phyloP scores from a whole-genome alignment of 2,797 vertebrate genomes.

The Sparidentex hasta region DNA sequence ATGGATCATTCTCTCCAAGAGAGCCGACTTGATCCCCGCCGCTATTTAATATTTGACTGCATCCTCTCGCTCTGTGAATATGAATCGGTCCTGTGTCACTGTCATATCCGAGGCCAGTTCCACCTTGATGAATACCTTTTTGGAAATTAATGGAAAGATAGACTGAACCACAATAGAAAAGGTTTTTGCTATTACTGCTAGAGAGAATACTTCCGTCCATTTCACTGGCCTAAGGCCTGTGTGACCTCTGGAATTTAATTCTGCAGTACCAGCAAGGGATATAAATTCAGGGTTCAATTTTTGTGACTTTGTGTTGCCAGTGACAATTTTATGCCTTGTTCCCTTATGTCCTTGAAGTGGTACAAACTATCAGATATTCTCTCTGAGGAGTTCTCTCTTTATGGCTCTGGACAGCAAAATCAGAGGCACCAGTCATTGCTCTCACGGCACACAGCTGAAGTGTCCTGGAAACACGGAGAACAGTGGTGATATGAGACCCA shows the following conservation, averaged over 20 bases:
- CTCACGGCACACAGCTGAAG: neutral
- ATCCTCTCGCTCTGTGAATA: conserved; percentile 36
- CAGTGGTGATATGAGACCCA: no score
- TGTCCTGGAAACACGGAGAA: neutral
- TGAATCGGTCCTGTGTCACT: conserved; percentile 16
- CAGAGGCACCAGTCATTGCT: neutral
- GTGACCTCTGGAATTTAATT: conserved; percentile 10
- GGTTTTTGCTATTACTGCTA: neutral
- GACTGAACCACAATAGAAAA: neutral
- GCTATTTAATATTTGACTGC: conserved; percentile 53
- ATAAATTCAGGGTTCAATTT: conserved; percentile 8
- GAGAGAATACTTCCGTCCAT: conserved; percentile 3
- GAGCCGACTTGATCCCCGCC: conserved; percentile 33
- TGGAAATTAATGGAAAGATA: conserved; percentile 12
- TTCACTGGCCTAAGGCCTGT: neutral
- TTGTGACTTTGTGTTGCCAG: neutral
- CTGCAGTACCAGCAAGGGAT: neutral
- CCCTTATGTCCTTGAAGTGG: neutral
- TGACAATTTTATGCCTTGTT: neutral
- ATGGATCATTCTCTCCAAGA: conserved; percentile 45
- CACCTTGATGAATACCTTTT: conserved; percentile 25
- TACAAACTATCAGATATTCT: neutral
- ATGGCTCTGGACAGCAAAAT: neutral
- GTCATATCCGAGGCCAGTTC: conserved; percentile 14
- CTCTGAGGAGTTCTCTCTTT: neutral